A percentile compares a stretch with the other conserved stretches of the same genome.
Conservation (phyloP, 2,113 vertebrate species). For the Scytalopus superciliaris region DNA sequence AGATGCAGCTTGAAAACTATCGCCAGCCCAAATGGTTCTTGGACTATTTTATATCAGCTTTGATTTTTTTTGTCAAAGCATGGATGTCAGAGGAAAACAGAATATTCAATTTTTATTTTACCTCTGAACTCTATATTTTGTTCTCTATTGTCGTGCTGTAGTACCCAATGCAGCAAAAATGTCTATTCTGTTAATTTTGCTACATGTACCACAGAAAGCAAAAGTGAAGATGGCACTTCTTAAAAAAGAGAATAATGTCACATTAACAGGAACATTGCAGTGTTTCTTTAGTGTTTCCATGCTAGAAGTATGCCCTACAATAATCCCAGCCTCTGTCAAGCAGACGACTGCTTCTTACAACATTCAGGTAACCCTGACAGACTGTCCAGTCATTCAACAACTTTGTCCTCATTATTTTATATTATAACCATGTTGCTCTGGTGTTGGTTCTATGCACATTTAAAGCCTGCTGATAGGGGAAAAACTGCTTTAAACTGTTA, state of each 20-base stretch:
- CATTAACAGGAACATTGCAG: background rate
- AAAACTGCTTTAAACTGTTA: background rate
- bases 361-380: background rate
- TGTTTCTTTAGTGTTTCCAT: background rate
- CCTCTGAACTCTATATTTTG: background rate
- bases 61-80: background rate
- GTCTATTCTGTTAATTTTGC: background rate
- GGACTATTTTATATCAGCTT: accelerated
- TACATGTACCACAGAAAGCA: background rate
- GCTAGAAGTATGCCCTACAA: background rate
- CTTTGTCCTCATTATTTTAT: background rate
- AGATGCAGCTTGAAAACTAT: background rate
- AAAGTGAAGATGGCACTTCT: background rate
- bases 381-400: background rate
- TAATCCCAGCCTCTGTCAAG: background rate
- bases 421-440: background rate
- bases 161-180: background rate
- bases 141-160: background rate
- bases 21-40: background rate
- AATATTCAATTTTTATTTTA: background rate
- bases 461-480: background rate
- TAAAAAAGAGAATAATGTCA: background rate
- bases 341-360: background rate
- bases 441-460: background rate
- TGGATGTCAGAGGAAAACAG: background rate